phyloP scores from a whole-genome alignment of 2,888 invertebrate genomes.

The Eristalinus aeneus region DNA sequence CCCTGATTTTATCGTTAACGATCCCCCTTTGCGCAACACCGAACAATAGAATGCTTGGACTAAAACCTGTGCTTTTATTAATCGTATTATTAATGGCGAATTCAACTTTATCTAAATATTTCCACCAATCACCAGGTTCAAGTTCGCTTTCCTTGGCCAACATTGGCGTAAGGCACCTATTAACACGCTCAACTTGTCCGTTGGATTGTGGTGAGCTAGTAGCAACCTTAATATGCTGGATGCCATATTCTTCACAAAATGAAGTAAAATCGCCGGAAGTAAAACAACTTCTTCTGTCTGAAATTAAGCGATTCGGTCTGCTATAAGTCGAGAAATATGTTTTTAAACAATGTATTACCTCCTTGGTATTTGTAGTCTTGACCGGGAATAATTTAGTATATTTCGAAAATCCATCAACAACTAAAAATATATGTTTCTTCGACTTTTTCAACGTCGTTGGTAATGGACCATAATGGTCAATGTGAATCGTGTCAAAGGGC shows the following conservation, averaged over 20 bases:
- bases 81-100: conserved; percentile 72
- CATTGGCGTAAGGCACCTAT: conserved; percentile 18
- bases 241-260: neutral
- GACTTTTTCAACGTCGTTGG: too few relatives aligned
- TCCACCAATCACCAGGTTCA: conserved; percentile 34
- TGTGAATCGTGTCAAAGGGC: too few relatives aligned
- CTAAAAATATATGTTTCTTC: too few relatives aligned
- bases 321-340: conserved; percentile 14
- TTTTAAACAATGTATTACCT: conserved; percentile 9
- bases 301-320: conserved; percentile 10
- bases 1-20: conserved; percentile 58
- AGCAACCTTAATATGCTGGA: conserved; percentile 15
- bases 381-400: neutral
- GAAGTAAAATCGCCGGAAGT: conserved; percentile 2
- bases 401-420: neutral
- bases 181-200: conserved; percentile 26
- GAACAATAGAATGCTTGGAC: conserved; percentile 73
- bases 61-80: conserved; percentile 72
- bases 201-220: conserved; percentile 31
- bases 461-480: too few relatives aligned
- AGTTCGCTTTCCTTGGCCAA: conserved; percentile 25
- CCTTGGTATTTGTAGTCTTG: neutral
- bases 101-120: conserved; percentile 64
- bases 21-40: conserved; percentile 73
- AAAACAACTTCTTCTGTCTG: conserved; percentile 14